Evolutionary conservation across 1,140 invertebrate species (phyloP), one percentile per base, ranked within the genome.

Genomic region (Gonioctena quinquepunctata): DNA sequence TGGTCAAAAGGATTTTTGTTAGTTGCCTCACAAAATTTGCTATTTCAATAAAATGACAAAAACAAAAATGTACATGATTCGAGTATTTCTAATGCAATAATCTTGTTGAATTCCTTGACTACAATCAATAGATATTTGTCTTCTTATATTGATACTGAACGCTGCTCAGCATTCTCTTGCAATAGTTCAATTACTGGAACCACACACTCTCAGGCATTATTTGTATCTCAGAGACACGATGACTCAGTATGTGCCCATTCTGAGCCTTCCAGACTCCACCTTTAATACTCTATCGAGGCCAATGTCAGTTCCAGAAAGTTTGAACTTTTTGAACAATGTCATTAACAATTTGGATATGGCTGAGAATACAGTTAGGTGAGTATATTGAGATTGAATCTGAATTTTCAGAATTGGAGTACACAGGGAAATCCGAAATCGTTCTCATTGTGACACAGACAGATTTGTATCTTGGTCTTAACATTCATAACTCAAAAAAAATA

Each of bases 71-170:
- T n/a, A n/a, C n/a, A n/a, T n/a, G n/a, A n/a, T n/a, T n/a, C n/a
- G n/a, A n/a, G n/a, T n/a, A n/a, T n/a, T n/a, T n/a, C n/a, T n/a
- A n/a, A n/a, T n/a, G n/a, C n/a, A n/a, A n/a, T n/a, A n/a, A n/a
- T n/a, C n/a, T n/a, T n/a, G n/a, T n/a, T n/a, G n/a, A n/a, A n/a
- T n/a, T n/a, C 62, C 59, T 74, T 72, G 61, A 50, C 56, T n/a
- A n/a, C 25, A 1, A 49, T 59, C 0, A 54, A 21, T 64, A 93
- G 93, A 97, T 86, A 91, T 97, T 59, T 94, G 93, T 80, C 90
- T 97, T 6, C 84, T 99, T 48, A 94, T 99, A 65, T 84, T 99
- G 62, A 93, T 99, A 22, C 91, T 99, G 75, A 99, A 99, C 86
- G 96, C 96, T 22, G 96, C 97, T 1, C 88, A 92, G 71, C 89